Conservation (phyloP, 2,113 vertebrate species). For the Cervus canadensis region DNA sequence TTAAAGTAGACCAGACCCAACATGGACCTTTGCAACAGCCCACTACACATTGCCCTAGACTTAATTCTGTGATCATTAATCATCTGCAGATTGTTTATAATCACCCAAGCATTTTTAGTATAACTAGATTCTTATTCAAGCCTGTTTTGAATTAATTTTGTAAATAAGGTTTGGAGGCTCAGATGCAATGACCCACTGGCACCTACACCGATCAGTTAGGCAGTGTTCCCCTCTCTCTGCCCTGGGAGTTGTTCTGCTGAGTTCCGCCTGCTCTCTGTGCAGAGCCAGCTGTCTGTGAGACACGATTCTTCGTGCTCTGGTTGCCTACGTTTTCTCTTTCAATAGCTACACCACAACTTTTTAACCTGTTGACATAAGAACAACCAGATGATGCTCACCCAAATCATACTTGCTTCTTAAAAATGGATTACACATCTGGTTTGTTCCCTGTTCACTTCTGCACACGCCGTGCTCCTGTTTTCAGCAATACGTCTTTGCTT, state of each 20-base stretch:
- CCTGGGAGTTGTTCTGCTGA: neutral
- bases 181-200: neutral
- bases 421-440: neutral
- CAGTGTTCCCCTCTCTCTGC: neutral
- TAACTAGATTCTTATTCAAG: constrained; percentile 32
- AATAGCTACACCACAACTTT: neutral
- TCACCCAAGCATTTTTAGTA: constrained; percentile 45
- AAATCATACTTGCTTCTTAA: neutral
- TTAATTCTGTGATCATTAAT: constrained; percentile 59
- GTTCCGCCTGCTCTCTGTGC: neutral
- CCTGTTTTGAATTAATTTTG: constrained; percentile 50
- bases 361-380: neutral
- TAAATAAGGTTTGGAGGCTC: constrained; percentile 32
- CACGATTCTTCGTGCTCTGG: neutral
- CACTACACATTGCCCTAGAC: constrained; percentile 43
- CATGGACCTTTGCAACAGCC: constrained; percentile 36
- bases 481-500: neutral
- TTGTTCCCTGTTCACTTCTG: neutral
- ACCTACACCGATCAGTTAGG: neutral
- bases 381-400: neutral
- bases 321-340: neutral
- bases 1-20: constrained; percentile 55
- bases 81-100: constrained; percentile 28
- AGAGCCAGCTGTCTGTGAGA: neutral
- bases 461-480: neutral